Base-by-base conservation (phyloP, 2,113 vertebrate genomes). In the Colistium nudipinnis region DNA sequence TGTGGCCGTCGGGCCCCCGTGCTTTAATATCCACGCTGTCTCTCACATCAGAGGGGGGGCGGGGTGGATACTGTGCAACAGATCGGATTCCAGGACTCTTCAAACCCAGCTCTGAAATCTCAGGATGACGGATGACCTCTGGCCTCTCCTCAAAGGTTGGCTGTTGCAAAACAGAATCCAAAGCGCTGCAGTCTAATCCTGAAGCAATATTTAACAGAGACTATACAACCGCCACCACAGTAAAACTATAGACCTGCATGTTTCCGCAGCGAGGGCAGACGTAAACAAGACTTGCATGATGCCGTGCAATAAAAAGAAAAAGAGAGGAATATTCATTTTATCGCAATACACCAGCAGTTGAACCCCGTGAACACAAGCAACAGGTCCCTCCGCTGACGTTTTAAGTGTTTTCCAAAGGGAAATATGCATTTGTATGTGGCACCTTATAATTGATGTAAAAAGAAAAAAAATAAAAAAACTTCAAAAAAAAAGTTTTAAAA, bases 111-210 rank as follows among this genome's bases (percentile, higher is more conserved):
- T 14, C 3, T 73, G 63, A 69, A 67, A 47, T 57, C 44, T 35
- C 65, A 70, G 70, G 66, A 48, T 74, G 75, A 89, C 78, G 55
- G 59, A 74, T 80, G 75, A 86, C 78, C 86, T 77, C 70, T 86
- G 83, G 66, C 70, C 65, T 63, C 62, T 47, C 65, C 65, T 52
- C 67, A 72, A 47, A 79, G 65, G 41, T 53, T n/a, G 45, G 25
- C 64, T 68, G 38, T 51, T 65, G 19, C 76, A 63, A 44, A 72
- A 64, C 14, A 61, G 25, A 64, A 62, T 8, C 47, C 39, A 56
- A 24, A 65, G 43, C 53, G 39, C 57, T 35, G 70, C 72, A 55
- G 44, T 20, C 1, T 8, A 55, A 75, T 53, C 67, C 35, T 68
- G 31, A 70, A 68, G 52, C 60, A 65, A 62, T 52, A 66, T 75